phyloP scores from a whole-genome alignment of 2,113 vertebrate species.

The Trogon surrucura region DNA sequence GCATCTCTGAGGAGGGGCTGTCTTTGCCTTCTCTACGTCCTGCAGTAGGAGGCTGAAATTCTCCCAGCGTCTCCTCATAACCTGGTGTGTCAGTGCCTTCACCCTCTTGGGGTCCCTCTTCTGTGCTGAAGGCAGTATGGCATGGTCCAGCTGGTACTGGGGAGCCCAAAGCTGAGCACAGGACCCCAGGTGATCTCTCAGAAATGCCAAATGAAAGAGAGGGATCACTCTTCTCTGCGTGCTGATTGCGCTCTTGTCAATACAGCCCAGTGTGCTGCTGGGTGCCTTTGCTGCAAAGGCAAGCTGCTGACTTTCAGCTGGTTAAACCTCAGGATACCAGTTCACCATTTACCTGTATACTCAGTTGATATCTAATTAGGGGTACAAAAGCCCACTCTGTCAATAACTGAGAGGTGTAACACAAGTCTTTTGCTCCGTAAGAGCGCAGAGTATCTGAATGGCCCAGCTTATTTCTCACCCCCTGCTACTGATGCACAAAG shows the following conservation, averaged over 20 bases:
- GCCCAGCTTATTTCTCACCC: not conserved
- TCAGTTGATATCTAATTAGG: not conserved
- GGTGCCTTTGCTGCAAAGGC: not conserved
- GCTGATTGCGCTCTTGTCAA: not conserved
- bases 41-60: accelerated
- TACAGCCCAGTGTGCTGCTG: not conserved
- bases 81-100: not conserved
- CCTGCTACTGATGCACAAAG: not conserved
- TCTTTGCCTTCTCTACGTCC: not conserved
- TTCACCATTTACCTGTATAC: not conserved
- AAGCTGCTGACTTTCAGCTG: not conserved
- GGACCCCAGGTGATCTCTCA: not conserved
- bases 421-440: accelerated
- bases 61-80: not conserved
- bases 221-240: accelerated
- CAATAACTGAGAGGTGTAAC: not conserved
- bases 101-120: not conserved
- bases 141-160: no score
- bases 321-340: not conserved
- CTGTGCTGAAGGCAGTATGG: not conserved
- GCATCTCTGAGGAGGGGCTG: not conserved
- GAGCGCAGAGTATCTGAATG: not conserved
- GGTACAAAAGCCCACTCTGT: not conserved
- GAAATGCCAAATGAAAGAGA: not conserved
- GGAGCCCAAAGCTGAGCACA: not conserved